phyloP scores from a whole-genome alignment of 2,888 invertebrate species.

The Aspidiotus destructor region DNA sequence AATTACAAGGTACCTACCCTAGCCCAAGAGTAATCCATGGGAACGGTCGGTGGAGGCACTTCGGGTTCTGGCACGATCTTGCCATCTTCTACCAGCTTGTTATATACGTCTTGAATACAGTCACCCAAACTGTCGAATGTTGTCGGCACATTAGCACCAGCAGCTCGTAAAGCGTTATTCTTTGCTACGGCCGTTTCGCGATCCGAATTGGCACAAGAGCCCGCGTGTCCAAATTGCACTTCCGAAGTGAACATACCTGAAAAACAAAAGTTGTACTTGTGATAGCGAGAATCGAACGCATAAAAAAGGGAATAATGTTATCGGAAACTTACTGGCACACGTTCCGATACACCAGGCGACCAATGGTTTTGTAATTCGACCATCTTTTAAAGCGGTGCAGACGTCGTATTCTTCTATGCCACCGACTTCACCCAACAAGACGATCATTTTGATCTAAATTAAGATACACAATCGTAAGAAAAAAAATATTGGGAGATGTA shows the following conservation, averaged over 20 bases:
- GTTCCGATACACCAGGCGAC: constrained; percentile 99
- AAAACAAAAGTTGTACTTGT: constrained; percentile 17
- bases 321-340: constrained; percentile 51
- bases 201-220: constrained; percentile 91
- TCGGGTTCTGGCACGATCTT: constrained; percentile 80
- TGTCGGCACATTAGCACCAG: constrained; percentile 82
- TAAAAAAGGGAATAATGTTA: no score
- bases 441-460: constrained; percentile 75
- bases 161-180: constrained; percentile 69
- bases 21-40: constrained; percentile 99
- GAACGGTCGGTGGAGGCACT: constrained; percentile 96
- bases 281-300: neutral
- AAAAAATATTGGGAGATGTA: neutral
- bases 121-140: constrained; percentile 89
- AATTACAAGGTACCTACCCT: constrained; percentile 47
- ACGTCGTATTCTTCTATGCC: constrained; percentile 97
- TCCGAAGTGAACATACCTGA: constrained; percentile 70
- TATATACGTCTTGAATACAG: constrained; percentile 63
- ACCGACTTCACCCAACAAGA: constrained; percentile 95
- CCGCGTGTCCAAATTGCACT: constrained; percentile 99
- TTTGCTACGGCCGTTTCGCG: constrained; percentile 88
- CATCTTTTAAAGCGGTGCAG: constrained; percentile 70
- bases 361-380: constrained; percentile 80
- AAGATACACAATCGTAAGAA: neutral
- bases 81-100: constrained; percentile 66